A percentile compares a stretch with the other conserved stretches of the same genome.
Conservation (phyloP, 2,113 vertebrate genomes). For the Pomatorhinus ruficollis region DNA sequence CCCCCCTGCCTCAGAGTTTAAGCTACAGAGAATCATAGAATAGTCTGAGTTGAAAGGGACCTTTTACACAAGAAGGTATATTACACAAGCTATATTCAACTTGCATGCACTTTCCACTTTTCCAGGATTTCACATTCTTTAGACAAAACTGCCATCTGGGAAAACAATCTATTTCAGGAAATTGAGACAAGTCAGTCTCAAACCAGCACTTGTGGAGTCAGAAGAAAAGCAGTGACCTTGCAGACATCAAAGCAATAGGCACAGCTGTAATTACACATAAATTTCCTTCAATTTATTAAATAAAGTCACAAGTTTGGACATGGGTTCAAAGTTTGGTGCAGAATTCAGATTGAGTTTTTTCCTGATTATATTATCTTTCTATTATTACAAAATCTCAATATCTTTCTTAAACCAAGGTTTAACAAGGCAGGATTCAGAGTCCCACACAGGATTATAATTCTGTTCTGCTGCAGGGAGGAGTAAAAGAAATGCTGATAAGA, state of each 20-base stretch:
- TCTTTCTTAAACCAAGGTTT: background rate
- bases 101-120: background rate
- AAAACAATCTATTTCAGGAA: conserved; percentile 45
- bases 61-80: background rate
- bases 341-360: background rate
- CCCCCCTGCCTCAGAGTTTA: background rate
- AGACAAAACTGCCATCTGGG: conserved; percentile 1
- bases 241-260: background rate
- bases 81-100: background rate
- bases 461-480: background rate
- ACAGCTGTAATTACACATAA: background rate
- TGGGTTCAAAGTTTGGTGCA: background rate
- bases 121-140: background rate
- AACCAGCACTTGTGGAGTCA: background rate
- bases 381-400: background rate
- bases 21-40: background rate
- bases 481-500: background rate
- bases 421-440: background rate
- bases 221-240: conserved; percentile 39
- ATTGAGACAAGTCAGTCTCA: background rate
- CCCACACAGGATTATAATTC: background rate
- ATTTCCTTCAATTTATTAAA: background rate
- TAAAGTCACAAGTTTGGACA: background rate
- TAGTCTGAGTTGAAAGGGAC: background rate
- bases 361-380: background rate